Base-by-base conservation (phyloP, 2,113 vertebrate species). In the Panthera uncia region DNA sequence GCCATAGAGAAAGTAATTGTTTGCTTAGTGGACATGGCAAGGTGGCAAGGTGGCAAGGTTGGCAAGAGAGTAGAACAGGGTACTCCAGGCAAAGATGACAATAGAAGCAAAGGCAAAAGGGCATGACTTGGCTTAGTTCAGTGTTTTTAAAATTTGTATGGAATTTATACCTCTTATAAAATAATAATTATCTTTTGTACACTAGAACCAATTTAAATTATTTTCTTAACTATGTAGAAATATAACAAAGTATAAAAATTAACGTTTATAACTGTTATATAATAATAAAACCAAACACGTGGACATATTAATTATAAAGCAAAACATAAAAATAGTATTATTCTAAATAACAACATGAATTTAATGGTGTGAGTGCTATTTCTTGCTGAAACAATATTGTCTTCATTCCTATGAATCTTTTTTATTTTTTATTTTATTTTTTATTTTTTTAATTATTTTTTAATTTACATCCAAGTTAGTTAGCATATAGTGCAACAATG, bases 261-360 rank as follows among this genome's bases (percentile, higher is more conserved):
- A 85, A 89, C 50, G 45, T 55, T 29, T 78, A 38, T 73, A 91
- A 41, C 7, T 83, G 65, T 81, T 36, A 38, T 8, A 74, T 38
- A 73, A 93, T 80, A 79, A 90, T 73, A 80, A 97, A 93, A 79
- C 6, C 66, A 66, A 93, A 57, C 8, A 91, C 10, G n/a, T 90
- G 21, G 31, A 41, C 4, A 73, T 84, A 85, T 38, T 68, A 83
- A 61, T 91, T 83, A 71, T 52, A 87, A 90, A 86, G 45, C 69
- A 84, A 93, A 85, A 52, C 63, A 55, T 4, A 90, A 91, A 85
- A 41, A 7, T 36, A 82, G 25, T 69, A 45, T 69, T 38, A 84
- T 86, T 82, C 4, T 15, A 92, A 92, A 79, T 82, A 86, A 41
- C 7, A 86, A 23, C 63, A 81, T 69, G 36, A 90, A 71, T 52